phyloP scores from a whole-genome alignment of 1,140 invertebrate genomes.

The Eufriesea mexicana region DNA sequence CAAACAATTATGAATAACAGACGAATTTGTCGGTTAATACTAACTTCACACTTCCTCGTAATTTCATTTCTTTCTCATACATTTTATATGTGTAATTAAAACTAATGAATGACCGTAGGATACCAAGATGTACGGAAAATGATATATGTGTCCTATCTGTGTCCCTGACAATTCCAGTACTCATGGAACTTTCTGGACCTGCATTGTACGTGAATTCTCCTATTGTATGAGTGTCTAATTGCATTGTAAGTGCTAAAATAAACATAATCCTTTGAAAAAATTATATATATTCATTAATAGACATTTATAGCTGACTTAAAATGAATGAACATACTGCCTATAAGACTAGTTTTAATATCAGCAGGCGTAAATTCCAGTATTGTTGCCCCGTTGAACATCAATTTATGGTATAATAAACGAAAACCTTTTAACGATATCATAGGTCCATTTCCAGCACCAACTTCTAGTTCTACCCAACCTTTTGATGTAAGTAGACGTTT shows the following conservation, averaged over 20 bases:
- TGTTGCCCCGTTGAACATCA: slow-evolving; percentile 88
- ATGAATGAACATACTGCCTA: slow-evolving; percentile 85
- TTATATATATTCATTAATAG: background rate
- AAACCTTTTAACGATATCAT: slow-evolving; percentile 89
- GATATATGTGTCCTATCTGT: slow-evolving; percentile 85
- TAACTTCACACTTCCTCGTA: slow-evolving; percentile 91
- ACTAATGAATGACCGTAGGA: slow-evolving; percentile 90
- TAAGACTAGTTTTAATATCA: slow-evolving; percentile 88
- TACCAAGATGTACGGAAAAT: slow-evolving; percentile 90
- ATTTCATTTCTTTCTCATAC: slow-evolving; percentile 88
- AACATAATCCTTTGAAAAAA: slow-evolving; percentile 22
- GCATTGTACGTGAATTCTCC: slow-evolving; percentile 93
- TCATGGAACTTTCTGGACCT: slow-evolving; percentile 88
- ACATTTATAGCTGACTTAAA: background rate
- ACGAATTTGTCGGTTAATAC: slow-evolving; percentile 59
- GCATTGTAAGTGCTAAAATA: slow-evolving; percentile 89
- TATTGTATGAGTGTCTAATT: slow-evolving; percentile 92
- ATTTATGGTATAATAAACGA: slow-evolving; percentile 86
- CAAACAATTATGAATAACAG: slow-evolving; percentile 14
- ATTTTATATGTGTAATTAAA: slow-evolving; percentile 90
- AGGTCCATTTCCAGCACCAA: slow-evolving; percentile 91
- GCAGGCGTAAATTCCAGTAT: slow-evolving; percentile 88
- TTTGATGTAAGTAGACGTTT: slow-evolving; percentile 90
- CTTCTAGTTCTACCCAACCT: slow-evolving; percentile 92
- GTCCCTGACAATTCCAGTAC: slow-evolving; percentile 89